phyloP scores from a whole-genome alignment of 1,140 invertebrate species.

The Oryzaephilus surinamensis region DNA sequence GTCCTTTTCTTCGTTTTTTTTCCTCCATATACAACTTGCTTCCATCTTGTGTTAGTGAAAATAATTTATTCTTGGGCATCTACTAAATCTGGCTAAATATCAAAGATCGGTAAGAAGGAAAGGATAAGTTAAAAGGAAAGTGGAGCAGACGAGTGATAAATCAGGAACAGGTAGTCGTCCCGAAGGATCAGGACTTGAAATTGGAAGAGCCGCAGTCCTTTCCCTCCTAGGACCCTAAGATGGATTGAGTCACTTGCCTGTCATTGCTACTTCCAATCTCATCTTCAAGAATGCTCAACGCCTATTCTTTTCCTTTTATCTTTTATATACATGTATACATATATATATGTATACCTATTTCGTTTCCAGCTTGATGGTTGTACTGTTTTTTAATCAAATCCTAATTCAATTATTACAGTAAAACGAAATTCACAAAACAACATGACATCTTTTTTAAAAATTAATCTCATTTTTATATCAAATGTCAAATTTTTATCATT shows the following conservation, averaged over 20 bases:
- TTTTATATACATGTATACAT: too few relatives aligned
- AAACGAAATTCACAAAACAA: too few relatives aligned
- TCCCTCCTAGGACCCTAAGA: slow-evolving; percentile 21
- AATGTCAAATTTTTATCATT: too few relatives aligned
- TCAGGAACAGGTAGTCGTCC: slow-evolving; percentile 34
- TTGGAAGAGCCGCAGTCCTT: slow-evolving; percentile 21
- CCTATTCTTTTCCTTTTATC: too few relatives aligned
- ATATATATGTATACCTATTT: too few relatives aligned
- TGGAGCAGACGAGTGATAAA: slow-evolving; percentile 34
- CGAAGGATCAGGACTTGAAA: slow-evolving; percentile 26
- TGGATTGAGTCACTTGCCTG: slow-evolving; percentile 24
- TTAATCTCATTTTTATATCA: too few relatives aligned
- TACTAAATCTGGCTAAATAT: slow-evolving; percentile 34
- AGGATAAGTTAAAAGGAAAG: slow-evolving; percentile 32
- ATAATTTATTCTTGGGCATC: slow-evolving; percentile 29
- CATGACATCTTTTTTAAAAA: too few relatives aligned
- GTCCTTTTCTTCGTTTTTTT: slow-evolving; percentile 10
- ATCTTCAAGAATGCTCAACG: slow-evolving; percentile 11
- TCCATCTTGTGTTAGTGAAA: too few relatives aligned
- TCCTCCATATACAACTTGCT: too few relatives aligned
- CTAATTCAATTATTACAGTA: slow-evolving; percentile 19
- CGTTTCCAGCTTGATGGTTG: slow-evolving; percentile 1
- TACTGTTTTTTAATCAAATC: slow-evolving; percentile 18
- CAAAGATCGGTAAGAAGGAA: slow-evolving; percentile 30
- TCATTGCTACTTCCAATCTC: slow-evolving; percentile 25